Base-by-base conservation (phyloP, 2,888 invertebrate species). In the Pollenia amentaria region DNA sequence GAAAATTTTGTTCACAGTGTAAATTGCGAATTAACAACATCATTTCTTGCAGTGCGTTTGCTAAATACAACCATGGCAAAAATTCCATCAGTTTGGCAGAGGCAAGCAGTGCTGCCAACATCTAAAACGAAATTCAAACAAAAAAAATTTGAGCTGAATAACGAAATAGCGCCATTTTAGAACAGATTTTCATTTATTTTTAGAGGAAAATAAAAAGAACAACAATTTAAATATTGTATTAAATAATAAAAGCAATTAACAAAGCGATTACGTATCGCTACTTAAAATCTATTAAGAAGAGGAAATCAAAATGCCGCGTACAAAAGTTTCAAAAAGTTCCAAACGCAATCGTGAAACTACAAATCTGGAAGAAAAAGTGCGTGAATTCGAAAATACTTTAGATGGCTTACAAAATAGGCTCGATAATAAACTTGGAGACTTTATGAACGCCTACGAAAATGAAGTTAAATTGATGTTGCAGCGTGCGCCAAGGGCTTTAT, bases 291-390 rank as follows among this genome's bases (percentile, higher is more conserved):
- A n/a, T 42, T 67, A 12, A 10, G n/a, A 40, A 38, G 1, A 12
- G 38, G 29, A 53, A 44, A 51, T 21, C 11, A 16, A 18, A 76
- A 93, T 93, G 93, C 93, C 93, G 76, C 92, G 93, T 62, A 93
- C 93, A n/a, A 93, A 93, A 88, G 89, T 93, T 84, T 89, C 93
- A 42, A 93, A 92, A 85, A 92, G 91, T 86, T 89, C 91, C 0
- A 93, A 93, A 77, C 91, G 93, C 14, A 93, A 93, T 87, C 92
- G 93, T 11, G 93, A 93, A 53, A 91, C 90, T 4, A 91, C 93
- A 40, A 91, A 91, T 81, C 93, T 91, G n/a, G 93, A 93, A 82
- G 91, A 91, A 78, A 92, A 91, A 77, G 87, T 93, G 8, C 90
- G 91, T 46, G 90, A 91, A 67, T 92, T 89, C 73, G 93, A 93